Base-by-base conservation (phyloP, 2,113 vertebrate genomes). In the Myotis yumanensis region DNA sequence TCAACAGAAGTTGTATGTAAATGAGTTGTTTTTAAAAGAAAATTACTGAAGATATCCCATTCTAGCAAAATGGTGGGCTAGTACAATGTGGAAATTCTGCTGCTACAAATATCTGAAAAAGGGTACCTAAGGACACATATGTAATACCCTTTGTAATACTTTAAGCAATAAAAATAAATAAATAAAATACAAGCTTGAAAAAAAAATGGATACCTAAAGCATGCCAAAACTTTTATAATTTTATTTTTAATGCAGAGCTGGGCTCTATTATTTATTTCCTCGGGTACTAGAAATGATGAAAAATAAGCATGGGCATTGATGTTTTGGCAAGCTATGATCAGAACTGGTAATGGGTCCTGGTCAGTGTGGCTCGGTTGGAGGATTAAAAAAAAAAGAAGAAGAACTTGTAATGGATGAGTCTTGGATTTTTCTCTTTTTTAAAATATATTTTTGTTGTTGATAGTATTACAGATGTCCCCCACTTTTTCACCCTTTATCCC, bases 41-140 rank as follows among this genome's bases (percentile, higher is more conserved):
- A 81, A 62, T 72, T 77, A 84, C 79, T 73, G 15, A 82, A 77
- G 11, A 20, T 22, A 37, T 89, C 51, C 46, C 35, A 68, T 80
- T 86, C 51, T 86, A 76, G 28, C 25, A 93, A 93, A 80, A 71
- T 46, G 2, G 11, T 89, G 32, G 16, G 15, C 18, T 91, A 48
- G 51, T 77, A 12, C 46, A 72, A 28, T 83, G 32, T 37, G n/a
- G 91, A 91, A 66, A 54, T 57, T 25, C 43, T 93, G 15, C 52
- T 72, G 8, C n/a, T 88, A 66, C 51, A 79, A 35, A 94, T 80
- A 85, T 9, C 72, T 89, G 54, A 64, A 52, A 94, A 93, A 48
- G 69, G 22, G 64, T 22, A 11, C 25, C 25, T 69, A 80, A 72
- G n/a, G n/a, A n/a, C n/a, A n/a, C n/a, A n/a, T n/a, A n/a, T n/a